These are phyloP conservation scores for Carlito syrichta DNA, from an alignment of 2,113 vertebrate genomes.

Conservation along the genomic window DNA sequence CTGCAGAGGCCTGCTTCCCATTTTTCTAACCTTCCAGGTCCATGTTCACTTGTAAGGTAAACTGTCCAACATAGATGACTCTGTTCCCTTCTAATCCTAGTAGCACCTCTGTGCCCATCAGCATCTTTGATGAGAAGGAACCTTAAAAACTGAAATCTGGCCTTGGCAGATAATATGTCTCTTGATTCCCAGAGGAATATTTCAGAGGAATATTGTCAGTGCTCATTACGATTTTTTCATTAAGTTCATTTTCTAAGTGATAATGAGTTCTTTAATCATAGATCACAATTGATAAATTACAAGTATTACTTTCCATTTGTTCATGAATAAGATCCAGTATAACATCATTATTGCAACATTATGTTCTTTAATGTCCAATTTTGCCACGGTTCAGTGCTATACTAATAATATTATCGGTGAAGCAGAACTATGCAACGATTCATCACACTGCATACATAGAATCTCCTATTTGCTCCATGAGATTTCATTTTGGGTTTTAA, in stretches of 20 bases:
- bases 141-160: background rate
- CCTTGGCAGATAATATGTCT: background rate
- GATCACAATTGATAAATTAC: background rate
- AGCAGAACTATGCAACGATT: background rate
- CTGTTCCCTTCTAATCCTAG: background rate
- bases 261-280: slow-evolving; percentile 22
- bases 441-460: rapidly evolving
- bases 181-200: background rate
- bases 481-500: background rate
- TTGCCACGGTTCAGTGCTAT: background rate
- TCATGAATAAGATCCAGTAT: slow-evolving; percentile 19
- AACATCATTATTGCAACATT: background rate
- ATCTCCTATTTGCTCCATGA: background rate
- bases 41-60: background rate
- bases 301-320: slow-evolving; percentile 33
- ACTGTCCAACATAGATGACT: background rate
- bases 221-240: background rate
- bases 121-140: background rate
- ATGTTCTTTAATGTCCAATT: background rate
- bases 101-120: background rate
- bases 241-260: slow-evolving; percentile 16
- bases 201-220: background rate
- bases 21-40: background rate
- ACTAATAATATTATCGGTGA: background rate
- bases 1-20: background rate